phyloP scores from a whole-genome alignment of 2,797 vertebrate genomes.

The Cottoperca gobio region DNA sequence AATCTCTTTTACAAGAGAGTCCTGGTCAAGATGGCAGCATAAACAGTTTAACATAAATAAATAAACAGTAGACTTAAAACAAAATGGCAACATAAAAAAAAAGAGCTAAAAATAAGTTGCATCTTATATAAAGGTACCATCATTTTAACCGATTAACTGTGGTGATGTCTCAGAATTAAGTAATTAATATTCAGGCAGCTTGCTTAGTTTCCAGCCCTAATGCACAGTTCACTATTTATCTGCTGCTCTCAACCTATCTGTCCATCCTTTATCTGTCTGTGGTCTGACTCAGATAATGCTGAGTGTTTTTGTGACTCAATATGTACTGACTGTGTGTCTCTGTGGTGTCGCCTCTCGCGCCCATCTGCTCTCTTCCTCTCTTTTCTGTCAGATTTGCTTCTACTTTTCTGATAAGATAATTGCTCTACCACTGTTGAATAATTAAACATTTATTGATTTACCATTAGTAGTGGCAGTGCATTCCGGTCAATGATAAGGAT shows the following conservation, averaged over 20 bases:
- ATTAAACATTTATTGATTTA: conserved; percentile 65
- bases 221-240: no score
- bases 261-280: conserved; percentile 67
- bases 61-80: no score
- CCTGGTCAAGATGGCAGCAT: no score
- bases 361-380: conserved; percentile 49
- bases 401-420: conserved; percentile 58
- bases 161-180: no score
- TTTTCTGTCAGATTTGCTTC: conserved; percentile 44
- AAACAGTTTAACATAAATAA: no score
- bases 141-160: no score
- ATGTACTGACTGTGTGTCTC: conserved; percentile 64
- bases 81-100: no score
- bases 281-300: conserved; percentile 81
- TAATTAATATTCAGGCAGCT: no score
- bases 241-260: conserved; percentile 55
- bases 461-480: not conserved
- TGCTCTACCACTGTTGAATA: conserved; percentile 63
- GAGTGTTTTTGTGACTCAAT: conserved; percentile 77
- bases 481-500: conserved; percentile 10
- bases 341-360: conserved; percentile 41
- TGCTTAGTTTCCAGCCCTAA: no score
- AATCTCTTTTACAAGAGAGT: no score
- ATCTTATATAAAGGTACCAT: no score
- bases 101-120: no score